Conservation (phyloP, 2,113 vertebrate genomes). For the Saguinus imperator region DNA sequence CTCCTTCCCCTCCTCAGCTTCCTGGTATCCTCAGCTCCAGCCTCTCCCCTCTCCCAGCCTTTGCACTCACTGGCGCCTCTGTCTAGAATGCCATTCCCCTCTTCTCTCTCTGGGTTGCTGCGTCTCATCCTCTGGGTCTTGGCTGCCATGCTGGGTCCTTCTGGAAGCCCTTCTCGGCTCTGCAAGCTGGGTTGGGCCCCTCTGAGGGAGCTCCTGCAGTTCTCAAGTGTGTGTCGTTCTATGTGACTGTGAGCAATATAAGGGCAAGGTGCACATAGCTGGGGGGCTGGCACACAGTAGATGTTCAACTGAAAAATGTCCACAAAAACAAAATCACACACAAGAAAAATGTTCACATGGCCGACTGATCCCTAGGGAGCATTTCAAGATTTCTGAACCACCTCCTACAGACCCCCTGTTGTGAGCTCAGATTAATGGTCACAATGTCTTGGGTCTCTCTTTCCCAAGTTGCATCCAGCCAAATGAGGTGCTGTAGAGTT, state of each 20-base stretch:
- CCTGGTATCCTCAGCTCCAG: neutral
- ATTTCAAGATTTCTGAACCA: neutral
- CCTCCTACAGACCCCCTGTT: neutral
- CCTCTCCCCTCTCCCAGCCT: neutral
- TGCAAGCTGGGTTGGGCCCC: neutral
- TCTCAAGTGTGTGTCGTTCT: neutral
- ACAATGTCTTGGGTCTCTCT: neutral
- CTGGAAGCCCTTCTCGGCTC: neutral
- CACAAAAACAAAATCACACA: no score
- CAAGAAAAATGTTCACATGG: neutral
- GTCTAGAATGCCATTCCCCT: neutral
- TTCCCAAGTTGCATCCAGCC: neutral
- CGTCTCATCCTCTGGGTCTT: rapidly evolving
- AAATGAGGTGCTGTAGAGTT: neutral
- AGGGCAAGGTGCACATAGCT: neutral
- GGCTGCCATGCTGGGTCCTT: neutral
- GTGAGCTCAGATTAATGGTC: neutral
- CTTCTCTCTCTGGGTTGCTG: neutral
- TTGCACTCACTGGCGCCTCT: neutral
- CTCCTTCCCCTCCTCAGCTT: neutral
- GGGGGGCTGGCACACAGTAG: neutral
- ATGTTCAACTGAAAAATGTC: neutral
- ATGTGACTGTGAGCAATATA: neutral
- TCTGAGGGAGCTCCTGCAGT: neutral
- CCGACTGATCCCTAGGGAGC: neutral